These are phyloP conservation scores for Tachina grossa DNA, from an alignment of 2,888 invertebrate genomes.

Conservation along the genomic window DNA sequence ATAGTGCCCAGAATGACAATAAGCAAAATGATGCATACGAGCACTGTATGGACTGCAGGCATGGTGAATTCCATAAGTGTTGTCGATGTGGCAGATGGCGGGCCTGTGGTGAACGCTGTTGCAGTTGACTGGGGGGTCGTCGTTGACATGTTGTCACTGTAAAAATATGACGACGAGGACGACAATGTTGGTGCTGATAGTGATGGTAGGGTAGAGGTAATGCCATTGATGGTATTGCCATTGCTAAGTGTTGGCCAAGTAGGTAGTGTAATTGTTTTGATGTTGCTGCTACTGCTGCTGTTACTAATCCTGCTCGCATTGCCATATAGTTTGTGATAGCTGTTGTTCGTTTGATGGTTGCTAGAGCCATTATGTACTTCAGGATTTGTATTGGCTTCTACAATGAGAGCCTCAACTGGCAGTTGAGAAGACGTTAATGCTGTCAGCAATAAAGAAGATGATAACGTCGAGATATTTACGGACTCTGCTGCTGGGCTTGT, in stretches of 20 bases:
- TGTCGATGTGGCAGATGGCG: slow-evolving; percentile 31
- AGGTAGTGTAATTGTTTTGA: slow-evolving; percentile 35
- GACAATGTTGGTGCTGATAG: slow-evolving; percentile 34
- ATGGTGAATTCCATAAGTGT: slow-evolving; percentile 75
- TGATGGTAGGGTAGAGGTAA: slow-evolving; percentile 53
- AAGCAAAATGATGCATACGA: slow-evolving; percentile 89
- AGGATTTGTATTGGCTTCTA: slow-evolving; percentile 69
- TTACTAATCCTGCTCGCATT: slow-evolving; percentile 26
- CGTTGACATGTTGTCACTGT: slow-evolving; percentile 53
- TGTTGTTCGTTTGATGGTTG: slow-evolving; percentile 12
- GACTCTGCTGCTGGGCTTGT: slow-evolving; percentile 29
- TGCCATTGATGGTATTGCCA: slow-evolving; percentile 29
- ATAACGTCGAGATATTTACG: slow-evolving; percentile 35
- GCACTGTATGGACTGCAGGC: slow-evolving; percentile 84
- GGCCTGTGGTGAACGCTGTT: background rate
- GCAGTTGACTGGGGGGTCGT: slow-evolving; percentile 20
- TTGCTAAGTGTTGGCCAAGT: slow-evolving; percentile 20
- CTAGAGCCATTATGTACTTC: slow-evolving; percentile 52
- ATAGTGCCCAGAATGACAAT: slow-evolving; percentile 91
- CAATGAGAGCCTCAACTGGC: slow-evolving; percentile 72
- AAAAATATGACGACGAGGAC: slow-evolving; percentile 40
- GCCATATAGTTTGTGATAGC: slow-evolving; percentile 19
- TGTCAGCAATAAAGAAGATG: slow-evolving; percentile 53
- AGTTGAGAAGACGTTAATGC: slow-evolving; percentile 60
- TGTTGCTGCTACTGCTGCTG: slow-evolving; percentile 30